Base-by-base conservation (phyloP, 2,797 vertebrate species). In the Cossypha niveicapilla region DNA sequence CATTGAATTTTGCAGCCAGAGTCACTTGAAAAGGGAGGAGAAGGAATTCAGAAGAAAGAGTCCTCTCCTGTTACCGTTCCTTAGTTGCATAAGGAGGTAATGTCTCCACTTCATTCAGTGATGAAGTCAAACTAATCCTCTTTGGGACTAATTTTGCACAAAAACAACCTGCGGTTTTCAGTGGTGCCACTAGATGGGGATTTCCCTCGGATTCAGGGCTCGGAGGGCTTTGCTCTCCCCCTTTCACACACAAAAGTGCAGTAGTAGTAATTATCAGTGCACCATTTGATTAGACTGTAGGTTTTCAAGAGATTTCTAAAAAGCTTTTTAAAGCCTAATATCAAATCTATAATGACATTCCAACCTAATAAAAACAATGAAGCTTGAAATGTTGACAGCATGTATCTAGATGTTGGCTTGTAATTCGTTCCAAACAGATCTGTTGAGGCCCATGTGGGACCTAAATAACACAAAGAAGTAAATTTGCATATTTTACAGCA, bases 161-260 rank as follows among this genome's bases (percentile, higher is more conserved):
- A 97, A 98, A 98, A 98, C 97, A 98, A 98, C 95, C 92, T 98
- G 97, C 86, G 51, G 53, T 98, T 97, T 97, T 95, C 96, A 77
- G 44, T 83, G 87, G 72, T 76, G 88, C 96, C 97, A 0, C 98
- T 98, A 97, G 98, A 97, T 97, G 98, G 97, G 96, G 96, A 92
- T 95, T 97, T 96, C 93, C 95, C 93, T 93, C 96, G 88, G 90
- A 70, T 86, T 97, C 95, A 28, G 10, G 57, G 91, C 77, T 65
- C 86, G 8, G 9, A 92, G 81, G 76, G 86, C 81, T 93, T 85
- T 94, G 86, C 89, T 88, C 78, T 76, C 41, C 66, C 56, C 45
- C 58, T 74, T 94, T 90, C 84, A 41, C 74, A 73, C 77, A 79
- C 53, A 71, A 60, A 83, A 93, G 61, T 94, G 66, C 62, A 67